Base-by-base conservation (phyloP, 2,888 invertebrate genomes). In the Automeris io region DNA sequence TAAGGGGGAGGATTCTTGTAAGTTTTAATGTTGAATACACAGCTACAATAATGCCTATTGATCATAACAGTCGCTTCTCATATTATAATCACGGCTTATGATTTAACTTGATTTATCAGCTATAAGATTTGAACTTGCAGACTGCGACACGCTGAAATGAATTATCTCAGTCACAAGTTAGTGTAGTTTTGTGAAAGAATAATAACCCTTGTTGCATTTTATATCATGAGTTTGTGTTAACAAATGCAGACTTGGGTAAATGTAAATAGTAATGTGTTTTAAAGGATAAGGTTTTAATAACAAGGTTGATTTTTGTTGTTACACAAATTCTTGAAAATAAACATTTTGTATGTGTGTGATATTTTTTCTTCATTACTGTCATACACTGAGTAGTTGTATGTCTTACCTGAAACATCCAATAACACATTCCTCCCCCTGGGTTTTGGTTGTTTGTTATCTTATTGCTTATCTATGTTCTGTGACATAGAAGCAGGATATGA, bases 241-340 rank as follows among this genome's bases (percentile, higher is more conserved):
- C 64, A 68, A 76, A 81, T 82, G 75, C 85, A 80, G 69, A 83
- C 81, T 79, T 72, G 68, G 74, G 75, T 68, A 78, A 82, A 80
- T 86, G 85, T 85, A 85, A 83, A 85, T 85, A 85, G 85, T 85
- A 81, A 80, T 81, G 79, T 80, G 78, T 81, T 79, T 81, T 76
- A 83, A 85, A 75, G 67, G 71, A 82, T 83, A 85, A 83, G 81
- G 79, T 76, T 74, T 79, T 72, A 74, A 74, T 65, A 81, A 82
- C 82, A 78, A 83, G 83, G 83, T 85, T 85, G 83, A 83, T 85
- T 86, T 81, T 86, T 86, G 86, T 86, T 86, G 85, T 83, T 86
- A 86, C 83, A 82, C 83, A 77, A 82, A 85, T 78, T 82, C 80
- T 78, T 74, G 78, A 76, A 82, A 83, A 80, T 85, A 85, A 83